These are phyloP conservation scores for Antheraea yamamai DNA, from an alignment of 2,888 invertebrate genomes.

Conservation along the genomic window DNA sequence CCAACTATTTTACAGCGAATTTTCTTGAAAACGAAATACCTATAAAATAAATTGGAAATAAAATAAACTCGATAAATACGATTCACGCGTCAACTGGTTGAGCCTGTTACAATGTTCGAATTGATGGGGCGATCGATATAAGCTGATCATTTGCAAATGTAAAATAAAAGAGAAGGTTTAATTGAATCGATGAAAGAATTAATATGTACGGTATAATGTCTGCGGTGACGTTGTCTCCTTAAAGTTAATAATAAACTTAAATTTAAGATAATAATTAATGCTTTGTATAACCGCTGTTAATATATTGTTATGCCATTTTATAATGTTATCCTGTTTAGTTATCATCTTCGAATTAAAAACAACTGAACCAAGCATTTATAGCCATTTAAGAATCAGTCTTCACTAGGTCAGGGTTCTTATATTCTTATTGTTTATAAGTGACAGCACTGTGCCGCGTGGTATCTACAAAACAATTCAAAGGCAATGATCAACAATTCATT, in stretches of 20 bases:
- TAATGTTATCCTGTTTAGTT: no score
- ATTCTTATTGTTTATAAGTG: no score
- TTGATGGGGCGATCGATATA: constrained; percentile 72
- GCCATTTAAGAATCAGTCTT: no score
- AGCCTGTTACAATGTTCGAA: constrained; percentile 70
- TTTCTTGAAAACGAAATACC: constrained; percentile 18
- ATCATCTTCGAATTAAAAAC: no score
- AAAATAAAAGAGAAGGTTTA: constrained; percentile 39
- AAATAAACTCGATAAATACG: constrained; percentile 62
- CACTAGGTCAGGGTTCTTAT: no score
- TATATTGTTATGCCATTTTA: background rate
- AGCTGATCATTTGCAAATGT: constrained; percentile 73
- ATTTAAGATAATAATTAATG: background rate
- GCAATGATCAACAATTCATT: no score
- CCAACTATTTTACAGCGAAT: constrained; percentile 4
- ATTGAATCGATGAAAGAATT: constrained; percentile 2
- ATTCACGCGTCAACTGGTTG: constrained; percentile 69
- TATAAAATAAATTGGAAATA: constrained; percentile 33
- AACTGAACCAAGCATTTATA: no score
- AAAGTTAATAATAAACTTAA: background rate
- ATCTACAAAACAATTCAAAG: no score
- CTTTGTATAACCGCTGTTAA: background rate
- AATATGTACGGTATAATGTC: constrained; percentile 23
- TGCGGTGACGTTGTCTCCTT: background rate
- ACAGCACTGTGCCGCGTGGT: no score